Percentiles rank a stretch among this genome's conserved stretches.
These are phyloP conservation scores for Neomorphus geoffroyi DNA, from an alignment of 2,797 vertebrate genomes.

Conservation along the genomic window DNA sequence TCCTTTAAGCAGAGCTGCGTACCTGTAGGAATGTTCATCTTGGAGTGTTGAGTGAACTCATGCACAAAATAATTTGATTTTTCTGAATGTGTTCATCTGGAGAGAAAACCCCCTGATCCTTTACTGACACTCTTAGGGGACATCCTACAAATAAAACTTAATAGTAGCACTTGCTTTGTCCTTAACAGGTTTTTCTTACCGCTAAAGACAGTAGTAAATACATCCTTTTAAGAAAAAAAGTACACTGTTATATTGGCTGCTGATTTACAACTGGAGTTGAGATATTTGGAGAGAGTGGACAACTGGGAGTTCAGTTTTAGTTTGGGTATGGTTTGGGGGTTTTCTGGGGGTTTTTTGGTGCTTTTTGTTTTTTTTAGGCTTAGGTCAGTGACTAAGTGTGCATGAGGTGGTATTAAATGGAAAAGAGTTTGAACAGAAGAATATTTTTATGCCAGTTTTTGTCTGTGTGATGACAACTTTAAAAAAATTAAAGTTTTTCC, in stretches of 20 bases:
- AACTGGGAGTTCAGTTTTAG: neutral
- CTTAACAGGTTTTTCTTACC: neutral
- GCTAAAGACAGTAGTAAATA: neutral
- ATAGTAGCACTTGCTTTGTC: neutral
- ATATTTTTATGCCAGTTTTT: neutral
- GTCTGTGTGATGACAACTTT: neutral
- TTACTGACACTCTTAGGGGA: neutral
- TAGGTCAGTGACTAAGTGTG: neutral
- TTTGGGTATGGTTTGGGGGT: neutral
- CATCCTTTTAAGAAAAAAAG: neutral
- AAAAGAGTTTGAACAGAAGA: neutral
- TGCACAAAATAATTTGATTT: neutral
- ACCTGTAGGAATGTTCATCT: neutral
- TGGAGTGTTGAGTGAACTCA: neutral
- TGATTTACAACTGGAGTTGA: neutral
- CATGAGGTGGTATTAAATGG: neutral
- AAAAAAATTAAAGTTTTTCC: neutral
- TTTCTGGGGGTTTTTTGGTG: neutral
- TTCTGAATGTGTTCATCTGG: neutral
- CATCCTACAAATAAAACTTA: neutral
- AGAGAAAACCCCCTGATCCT: neutral
- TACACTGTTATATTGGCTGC: neutral
- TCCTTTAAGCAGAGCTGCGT: neutral
- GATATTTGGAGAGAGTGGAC: neutral
- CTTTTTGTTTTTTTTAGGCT: neutral